These are phyloP conservation scores for Xenotilapia flavipinnis DNA, from an alignment of 2,113 vertebrate species.

Conservation along the genomic window DNA sequence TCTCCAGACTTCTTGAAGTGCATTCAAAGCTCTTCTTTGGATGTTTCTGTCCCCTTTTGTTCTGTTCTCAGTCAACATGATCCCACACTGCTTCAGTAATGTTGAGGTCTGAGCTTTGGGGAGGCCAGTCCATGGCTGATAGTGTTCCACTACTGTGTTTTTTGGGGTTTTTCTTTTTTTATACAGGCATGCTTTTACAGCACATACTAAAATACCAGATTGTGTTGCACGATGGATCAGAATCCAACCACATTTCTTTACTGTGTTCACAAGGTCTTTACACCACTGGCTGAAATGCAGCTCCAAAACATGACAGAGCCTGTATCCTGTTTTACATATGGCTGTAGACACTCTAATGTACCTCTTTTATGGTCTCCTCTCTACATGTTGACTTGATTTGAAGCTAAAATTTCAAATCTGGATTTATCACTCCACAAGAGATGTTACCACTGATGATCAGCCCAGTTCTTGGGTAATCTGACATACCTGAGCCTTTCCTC, in stretches of 20 bases:
- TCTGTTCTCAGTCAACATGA: background rate
- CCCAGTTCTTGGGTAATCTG: background rate
- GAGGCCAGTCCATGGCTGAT: background rate
- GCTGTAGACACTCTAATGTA: background rate
- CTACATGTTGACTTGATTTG: background rate
- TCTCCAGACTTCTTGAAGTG: background rate
- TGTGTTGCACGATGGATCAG: background rate
- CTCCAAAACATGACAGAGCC: background rate
- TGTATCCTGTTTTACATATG: background rate
- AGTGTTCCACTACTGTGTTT: background rate
- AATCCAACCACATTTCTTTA: background rate
- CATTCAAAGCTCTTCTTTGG: background rate
- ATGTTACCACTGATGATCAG: background rate
- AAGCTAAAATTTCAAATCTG: background rate
- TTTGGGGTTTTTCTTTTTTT: rapidly evolving
- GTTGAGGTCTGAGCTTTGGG: background rate
- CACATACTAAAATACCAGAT: background rate
- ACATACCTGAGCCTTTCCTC: background rate
- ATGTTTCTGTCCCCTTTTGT: background rate
- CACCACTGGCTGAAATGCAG: background rate
- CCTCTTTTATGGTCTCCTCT: background rate
- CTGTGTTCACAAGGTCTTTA: background rate
- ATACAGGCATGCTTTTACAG: background rate
- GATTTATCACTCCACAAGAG: background rate
- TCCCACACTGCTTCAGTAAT: background rate